Evolutionary conservation across 2,113 vertebrate genomes (phyloP).

Genomic region (Dipodomys spectabilis): DNA sequence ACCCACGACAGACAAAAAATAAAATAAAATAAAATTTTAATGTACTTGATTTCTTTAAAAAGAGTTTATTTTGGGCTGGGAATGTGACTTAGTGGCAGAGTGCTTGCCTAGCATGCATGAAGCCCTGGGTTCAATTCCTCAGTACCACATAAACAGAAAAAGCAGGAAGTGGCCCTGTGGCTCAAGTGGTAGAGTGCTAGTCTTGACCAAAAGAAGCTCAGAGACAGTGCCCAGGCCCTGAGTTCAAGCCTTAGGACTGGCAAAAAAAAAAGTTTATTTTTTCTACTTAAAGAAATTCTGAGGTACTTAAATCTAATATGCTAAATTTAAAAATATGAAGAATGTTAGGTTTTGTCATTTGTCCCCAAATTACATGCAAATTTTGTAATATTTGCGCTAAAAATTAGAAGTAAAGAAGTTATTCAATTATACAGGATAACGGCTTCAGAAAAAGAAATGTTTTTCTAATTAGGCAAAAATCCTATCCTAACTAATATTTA

Average conservation of each 20-base stretch:
- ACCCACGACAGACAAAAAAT: too few species aligned
- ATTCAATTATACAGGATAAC: not conserved
- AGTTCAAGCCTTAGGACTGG: too few species aligned
- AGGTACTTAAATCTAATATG: not conserved
- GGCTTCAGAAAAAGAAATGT: not conserved
- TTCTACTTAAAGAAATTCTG: not conserved
- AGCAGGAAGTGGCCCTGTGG: too few species aligned
- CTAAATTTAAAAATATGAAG: not conserved
- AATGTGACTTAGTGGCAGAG: too few species aligned
- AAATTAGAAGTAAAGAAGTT: not conserved
- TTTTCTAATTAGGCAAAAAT: not conserved
- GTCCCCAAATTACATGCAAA: not conserved
- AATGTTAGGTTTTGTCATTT: not conserved
- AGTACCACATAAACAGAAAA: too few species aligned
- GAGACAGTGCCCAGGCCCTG: too few species aligned
- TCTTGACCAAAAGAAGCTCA: too few species aligned
- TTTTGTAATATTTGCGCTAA: not conserved
- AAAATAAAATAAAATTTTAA: too few species aligned
- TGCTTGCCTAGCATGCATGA: too few species aligned
- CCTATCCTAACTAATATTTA: not conserved
- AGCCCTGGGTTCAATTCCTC: too few species aligned
- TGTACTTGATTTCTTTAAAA: slow-evolving; percentile 6
- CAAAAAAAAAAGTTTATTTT: not conserved
- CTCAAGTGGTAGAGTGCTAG: too few species aligned
- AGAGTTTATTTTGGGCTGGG: not conserved